These are phyloP conservation scores for Enteromius fasciolatus DNA, from an alignment of 2,797 vertebrate genomes.

Conservation along the genomic window DNA sequence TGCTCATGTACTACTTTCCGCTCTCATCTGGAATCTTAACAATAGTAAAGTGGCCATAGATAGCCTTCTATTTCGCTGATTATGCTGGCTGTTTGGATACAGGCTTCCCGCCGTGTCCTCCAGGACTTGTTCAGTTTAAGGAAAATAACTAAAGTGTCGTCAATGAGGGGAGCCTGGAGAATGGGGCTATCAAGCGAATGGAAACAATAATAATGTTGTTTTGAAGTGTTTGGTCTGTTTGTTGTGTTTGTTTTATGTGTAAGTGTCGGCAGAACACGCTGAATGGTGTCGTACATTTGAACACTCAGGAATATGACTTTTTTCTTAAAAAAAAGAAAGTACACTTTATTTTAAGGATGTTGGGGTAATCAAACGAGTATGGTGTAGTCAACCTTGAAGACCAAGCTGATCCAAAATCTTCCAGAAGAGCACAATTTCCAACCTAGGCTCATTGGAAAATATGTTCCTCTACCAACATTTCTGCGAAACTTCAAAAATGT, in stretches of 20 bases:
- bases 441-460: no score
- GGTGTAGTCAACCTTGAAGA: neutral
- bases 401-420: neutral
- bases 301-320: conserved; percentile 33
- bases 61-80: conserved; percentile 74
- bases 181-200: conserved; percentile 58
- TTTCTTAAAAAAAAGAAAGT: neutral
- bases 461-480: no score
- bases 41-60: conserved; percentile 67
- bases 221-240: conserved; percentile 59
- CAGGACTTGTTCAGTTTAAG: conserved; percentile 68
- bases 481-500: no score
- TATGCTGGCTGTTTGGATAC: conserved; percentile 78
- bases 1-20: conserved; percentile 69
- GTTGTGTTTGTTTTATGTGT: conserved; percentile 49
- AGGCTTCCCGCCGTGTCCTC: conserved; percentile 65
- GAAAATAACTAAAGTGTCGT: conserved; percentile 63
- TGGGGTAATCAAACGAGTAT: neutral
- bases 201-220: conserved; percentile 56
- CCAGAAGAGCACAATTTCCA: neutral
- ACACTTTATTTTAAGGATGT: neutral
- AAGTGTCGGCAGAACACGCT: conserved; percentile 45
- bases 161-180: conserved; percentile 66
- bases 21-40: conserved; percentile 65
- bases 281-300: neutral